A percentile compares a stretch with the other conserved stretches of the same genome.
Conservation (phyloP, 2,888 invertebrate genomes). For the Drosophila rellima region DNA sequence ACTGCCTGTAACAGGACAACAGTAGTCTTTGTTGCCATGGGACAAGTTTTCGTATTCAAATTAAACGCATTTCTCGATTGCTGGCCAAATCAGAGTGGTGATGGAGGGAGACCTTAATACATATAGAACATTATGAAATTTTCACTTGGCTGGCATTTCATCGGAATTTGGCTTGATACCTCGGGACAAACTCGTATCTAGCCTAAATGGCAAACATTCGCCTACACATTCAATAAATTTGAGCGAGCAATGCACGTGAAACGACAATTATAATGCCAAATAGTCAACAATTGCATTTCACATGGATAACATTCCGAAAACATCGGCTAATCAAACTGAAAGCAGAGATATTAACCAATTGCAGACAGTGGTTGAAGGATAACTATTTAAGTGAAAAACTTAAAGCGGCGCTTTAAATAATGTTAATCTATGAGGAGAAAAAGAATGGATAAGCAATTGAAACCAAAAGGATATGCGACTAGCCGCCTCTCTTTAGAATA, state of each 20-base stretch:
- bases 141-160: conserved; percentile 26
- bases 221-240: conserved; percentile 50
- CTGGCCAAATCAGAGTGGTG: conserved; percentile 20
- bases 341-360: neutral
- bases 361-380: neutral
- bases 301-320: conserved; percentile 54
- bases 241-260: conserved; percentile 40
- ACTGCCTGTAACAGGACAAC: conserved; percentile 39
- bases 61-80: conserved; percentile 40
- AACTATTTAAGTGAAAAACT: neutral
- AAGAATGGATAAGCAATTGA: conserved; percentile 13
- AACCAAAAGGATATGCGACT: conserved; percentile 40
- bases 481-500: conserved; percentile 30
- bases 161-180: conserved; percentile 13
- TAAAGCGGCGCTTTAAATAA: neutral
- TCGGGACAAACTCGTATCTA: conserved; percentile 1
- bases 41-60: conserved; percentile 21
- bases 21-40: conserved; percentile 29
- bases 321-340: conserved; percentile 17
- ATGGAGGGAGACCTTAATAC: neutral
- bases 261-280: conserved; percentile 60
- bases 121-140: conserved; percentile 19
- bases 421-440: neutral
- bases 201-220: conserved; percentile 31
- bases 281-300: conserved; percentile 60